Conservation (phyloP, 2,888 invertebrate species). For the Tiphia femorata region DNA sequence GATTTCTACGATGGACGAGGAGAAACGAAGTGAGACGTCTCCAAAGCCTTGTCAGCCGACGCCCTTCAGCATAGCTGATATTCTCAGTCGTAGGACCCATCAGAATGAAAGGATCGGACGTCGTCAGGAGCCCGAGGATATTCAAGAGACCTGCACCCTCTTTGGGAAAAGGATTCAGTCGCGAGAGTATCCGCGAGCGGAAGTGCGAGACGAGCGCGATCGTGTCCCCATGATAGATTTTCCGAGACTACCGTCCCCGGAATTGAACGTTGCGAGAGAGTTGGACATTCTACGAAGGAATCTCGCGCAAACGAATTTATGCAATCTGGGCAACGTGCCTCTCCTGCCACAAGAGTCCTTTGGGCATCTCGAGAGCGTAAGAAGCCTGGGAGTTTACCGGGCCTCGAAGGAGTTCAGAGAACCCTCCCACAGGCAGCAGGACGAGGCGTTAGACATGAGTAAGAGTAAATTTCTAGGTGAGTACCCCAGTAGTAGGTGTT, state of each 20-base stretch:
- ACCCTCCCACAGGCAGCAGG: constrained; percentile 60
- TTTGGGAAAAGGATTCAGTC: constrained; percentile 22
- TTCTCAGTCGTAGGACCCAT: constrained; percentile 52
- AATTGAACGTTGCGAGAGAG: constrained; percentile 57
- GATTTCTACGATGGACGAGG: constrained; percentile 52
- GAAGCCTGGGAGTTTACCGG: constrained; percentile 46
- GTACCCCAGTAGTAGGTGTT: too few relatives aligned
- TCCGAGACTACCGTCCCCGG: constrained; percentile 52
- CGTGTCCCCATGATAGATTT: constrained; percentile 34
- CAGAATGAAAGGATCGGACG: constrained; percentile 15
- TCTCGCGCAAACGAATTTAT: constrained; percentile 58
- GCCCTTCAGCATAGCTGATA: constrained; percentile 66
- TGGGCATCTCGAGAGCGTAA: constrained; percentile 54
- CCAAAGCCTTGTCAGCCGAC: constrained; percentile 61
- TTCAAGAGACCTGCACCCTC: constrained; percentile 21
- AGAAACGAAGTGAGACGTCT: constrained; percentile 51
- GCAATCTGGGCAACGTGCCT: constrained; percentile 42
- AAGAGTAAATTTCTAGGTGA: constrained; percentile 65
- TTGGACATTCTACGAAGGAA: constrained; percentile 61
- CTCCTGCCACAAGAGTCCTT: constrained; percentile 41
- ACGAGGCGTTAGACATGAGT: constrained; percentile 67
- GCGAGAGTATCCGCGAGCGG: constrained; percentile 15
- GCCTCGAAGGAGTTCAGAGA: constrained; percentile 52
- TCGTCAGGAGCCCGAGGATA: constrained; percentile 30
- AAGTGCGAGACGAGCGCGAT: constrained; percentile 20